Base-by-base conservation (phyloP, 2,888 invertebrate species). In the Melolontha melolontha region DNA sequence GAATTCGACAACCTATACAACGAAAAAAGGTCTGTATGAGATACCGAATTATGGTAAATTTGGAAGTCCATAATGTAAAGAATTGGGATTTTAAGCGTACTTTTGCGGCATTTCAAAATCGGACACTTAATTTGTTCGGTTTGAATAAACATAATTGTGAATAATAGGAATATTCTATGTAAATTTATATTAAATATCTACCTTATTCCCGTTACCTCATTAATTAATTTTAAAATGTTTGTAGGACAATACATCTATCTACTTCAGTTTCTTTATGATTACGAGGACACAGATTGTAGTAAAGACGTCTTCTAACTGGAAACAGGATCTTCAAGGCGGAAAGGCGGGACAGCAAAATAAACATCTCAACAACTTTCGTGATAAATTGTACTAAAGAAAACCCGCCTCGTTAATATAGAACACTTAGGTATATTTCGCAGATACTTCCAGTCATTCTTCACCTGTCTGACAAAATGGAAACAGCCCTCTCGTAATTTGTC, bases 401-500 rank as follows among this genome's bases (percentile, higher is more conserved):
- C 40, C 17, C 11, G 14, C 16, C 54, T 54, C 17, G 39, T 54
- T 40, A 16, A 16, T 40, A n/a, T n/a, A 17, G 6, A 54, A 40
- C 16, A 16, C 11, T 54, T 34, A 34, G 34, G 55, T 22, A 41
- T 22, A 22, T 40, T 59, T 59, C 44, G 44, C 42, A 27, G 59
- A 47, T 59, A 44, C 12, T 59, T 59, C 14, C 44, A 59, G 27
- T 44, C 59, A 59, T 59, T 44, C 44, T 59, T 59, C 59, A 59
- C 44, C 44, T 44, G 27, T 42, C 44, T 59, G 59, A 59, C 57
- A 57, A 57, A 57, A 44, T 11, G 42, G 14, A 57, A 44, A 22
- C 44, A 44, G 27, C 44, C 12, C 12, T 27, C 27, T 29, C 29
- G 44, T 27, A 59, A 59, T 59, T 59, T 59, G 44, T 59, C 29